phyloP scores from a whole-genome alignment of 2,797 vertebrate species.

The Geotrypetes seraphini region DNA sequence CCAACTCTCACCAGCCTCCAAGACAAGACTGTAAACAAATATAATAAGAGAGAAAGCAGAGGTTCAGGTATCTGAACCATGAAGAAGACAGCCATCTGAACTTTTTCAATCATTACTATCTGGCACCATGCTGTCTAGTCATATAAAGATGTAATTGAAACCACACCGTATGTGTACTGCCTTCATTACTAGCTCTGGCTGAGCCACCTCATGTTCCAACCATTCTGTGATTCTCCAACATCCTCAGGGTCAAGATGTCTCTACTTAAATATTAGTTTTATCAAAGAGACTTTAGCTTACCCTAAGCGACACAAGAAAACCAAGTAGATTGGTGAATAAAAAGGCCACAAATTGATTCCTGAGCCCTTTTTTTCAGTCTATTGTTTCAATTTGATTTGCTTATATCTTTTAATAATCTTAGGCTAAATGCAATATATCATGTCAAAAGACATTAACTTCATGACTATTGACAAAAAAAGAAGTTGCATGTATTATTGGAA shows the following conservation, averaged over 20 bases:
- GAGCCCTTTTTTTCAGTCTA: background rate
- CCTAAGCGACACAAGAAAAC: slow-evolving; percentile 13
- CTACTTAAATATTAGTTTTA: slow-evolving; percentile 22
- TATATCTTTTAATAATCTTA: slow-evolving; percentile 2
- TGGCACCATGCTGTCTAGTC: slow-evolving; percentile 45
- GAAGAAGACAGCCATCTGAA: slow-evolving; percentile 36
- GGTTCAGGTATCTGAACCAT: slow-evolving; percentile 30
- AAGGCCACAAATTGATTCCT: slow-evolving; percentile 17
- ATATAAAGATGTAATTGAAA: slow-evolving; percentile 50
- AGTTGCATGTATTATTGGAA: slow-evolving; percentile 19
- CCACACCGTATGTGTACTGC: slow-evolving; percentile 32
- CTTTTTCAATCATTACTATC: slow-evolving; percentile 32
- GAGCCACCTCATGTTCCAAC: slow-evolving; percentile 25
- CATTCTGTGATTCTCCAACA: slow-evolving; percentile 29
- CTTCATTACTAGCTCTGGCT: slow-evolving; percentile 34
- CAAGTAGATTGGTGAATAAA: slow-evolving; percentile 12
- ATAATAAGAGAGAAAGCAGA: slow-evolving; percentile 27
- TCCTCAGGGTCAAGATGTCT: slow-evolving; percentile 26
- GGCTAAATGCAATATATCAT: slow-evolving; percentile 13
- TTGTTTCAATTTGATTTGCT: slow-evolving; percentile 1
- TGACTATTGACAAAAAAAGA: slow-evolving; percentile 21
- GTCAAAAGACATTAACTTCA: slow-evolving; percentile 17
- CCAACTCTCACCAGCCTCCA: slow-evolving; percentile 20
- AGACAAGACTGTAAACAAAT: slow-evolving; percentile 15
- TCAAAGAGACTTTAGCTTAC: slow-evolving; percentile 3